These are phyloP conservation scores for Epizoanthus fatuus DNA, from an alignment of 92 coral and sea anemone species.

Conservation along the genomic window DNA sequence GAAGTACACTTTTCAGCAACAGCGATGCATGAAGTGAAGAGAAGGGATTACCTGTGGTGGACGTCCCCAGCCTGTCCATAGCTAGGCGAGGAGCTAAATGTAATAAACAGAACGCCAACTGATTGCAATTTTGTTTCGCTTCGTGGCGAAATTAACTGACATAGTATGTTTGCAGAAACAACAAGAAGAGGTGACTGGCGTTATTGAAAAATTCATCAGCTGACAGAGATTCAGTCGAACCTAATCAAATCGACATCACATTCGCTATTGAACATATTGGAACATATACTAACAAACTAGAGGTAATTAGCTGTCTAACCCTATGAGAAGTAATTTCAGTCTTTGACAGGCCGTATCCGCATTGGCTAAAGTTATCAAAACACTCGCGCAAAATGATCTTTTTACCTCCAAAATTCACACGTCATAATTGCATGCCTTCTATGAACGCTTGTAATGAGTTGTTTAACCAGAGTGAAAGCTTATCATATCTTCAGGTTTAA, in stretches of 20 bases:
- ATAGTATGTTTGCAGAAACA: conserved; percentile 49
- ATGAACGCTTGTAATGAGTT: conserved; percentile 47
- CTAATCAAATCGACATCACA: conserved; percentile 53
- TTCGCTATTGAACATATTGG: conserved; percentile 42
- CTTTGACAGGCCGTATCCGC: conserved; percentile 30
- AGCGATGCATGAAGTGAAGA: not conserved
- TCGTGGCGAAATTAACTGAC: conserved; percentile 53
- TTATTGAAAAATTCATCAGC: conserved; percentile 56
- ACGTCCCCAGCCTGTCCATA: conserved; percentile 24
- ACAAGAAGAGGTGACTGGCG: conserved; percentile 47
- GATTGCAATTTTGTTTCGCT: conserved; percentile 54
- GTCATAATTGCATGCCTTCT: conserved; percentile 45
- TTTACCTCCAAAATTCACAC: conserved; percentile 50
- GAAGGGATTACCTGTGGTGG: conserved; percentile 14
- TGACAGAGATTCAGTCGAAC: conserved; percentile 47
- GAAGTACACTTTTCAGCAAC: not conserved
- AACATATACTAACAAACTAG: conserved; percentile 40
- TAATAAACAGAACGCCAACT: conserved; percentile 13
- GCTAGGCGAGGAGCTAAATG: conserved; percentile 31
- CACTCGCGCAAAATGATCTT: conserved; percentile 48
- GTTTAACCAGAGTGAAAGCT: conserved; percentile 46
- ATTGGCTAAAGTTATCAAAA: conserved; percentile 41
- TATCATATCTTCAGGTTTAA: conserved; percentile 46
- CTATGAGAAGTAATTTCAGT: conserved; percentile 28
- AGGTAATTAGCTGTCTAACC: conserved; percentile 36